Evolutionary conservation across 1,140 invertebrate species (phyloP), one percentile per base, ranked within the genome.

Genomic region (Helicorthomorpha holstii): DNA sequence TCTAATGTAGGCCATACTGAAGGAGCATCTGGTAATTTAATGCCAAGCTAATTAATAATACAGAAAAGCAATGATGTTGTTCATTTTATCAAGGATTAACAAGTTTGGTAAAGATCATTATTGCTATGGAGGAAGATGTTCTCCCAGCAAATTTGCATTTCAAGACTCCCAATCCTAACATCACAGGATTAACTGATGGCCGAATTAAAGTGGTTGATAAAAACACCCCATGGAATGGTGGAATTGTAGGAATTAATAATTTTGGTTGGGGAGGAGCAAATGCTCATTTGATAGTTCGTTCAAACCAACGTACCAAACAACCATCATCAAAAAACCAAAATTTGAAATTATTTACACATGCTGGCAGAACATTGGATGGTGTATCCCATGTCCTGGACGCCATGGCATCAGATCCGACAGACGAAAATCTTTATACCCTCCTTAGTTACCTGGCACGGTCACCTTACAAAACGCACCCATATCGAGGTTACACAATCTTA

Each of bases 281-380:
- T 62, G 74, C 70, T n/a, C 77, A 80, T 62, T 61, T 69, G n/a
- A 59, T 80, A 21, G 50, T 79, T 0, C 66, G 66, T 55, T 61
- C 44, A 21, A 46, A 46, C 21, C 25, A 4, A 21, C 7, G 4
- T 46, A 4, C 44, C 4, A 21, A 21, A 21, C 44, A 46, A 19
- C 12, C 25, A 7, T 19, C 44, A 21, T 7, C 25, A 21, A 46
- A 12, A 21, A 25, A 22, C 19, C 4, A 22, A 46, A 25, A 12
- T 12, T 10, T 49, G 25, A 49, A 49, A 27, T 69, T 95, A 4
- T 72, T 91, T 22, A 69, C 79, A 2, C 80, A 83, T 49, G 85
- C 84, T 16, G 90, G 88, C 10, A 76, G 92, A 56, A 94, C 88
- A 1, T 77, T 87, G 60, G 80, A 84, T 49, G 83, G 82, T 3